A percentile compares a stretch with the other conserved stretches of the same genome.
Conservation (phyloP, 2,113 vertebrate species). For the Lonchura striata region DNA sequence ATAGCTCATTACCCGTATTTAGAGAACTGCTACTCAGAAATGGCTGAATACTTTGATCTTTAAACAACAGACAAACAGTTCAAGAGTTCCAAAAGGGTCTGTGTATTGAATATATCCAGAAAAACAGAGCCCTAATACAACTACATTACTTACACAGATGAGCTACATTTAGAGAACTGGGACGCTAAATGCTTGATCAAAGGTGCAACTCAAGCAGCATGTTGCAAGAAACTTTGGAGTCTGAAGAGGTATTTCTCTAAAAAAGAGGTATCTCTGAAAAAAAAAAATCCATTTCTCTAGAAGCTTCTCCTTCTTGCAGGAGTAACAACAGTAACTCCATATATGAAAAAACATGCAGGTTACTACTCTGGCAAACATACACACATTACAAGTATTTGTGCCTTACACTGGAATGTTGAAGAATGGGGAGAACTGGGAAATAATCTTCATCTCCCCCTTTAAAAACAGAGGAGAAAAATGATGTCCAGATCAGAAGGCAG, state of each 20-base stretch:
- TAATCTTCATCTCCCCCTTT: neutral
- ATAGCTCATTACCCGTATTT: neutral
- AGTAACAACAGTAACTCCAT: neutral
- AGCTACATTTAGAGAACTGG: neutral
- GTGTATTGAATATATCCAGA: neutral
- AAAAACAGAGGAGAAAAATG: neutral
- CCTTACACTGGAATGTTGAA: neutral
- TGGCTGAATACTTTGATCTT: neutral
- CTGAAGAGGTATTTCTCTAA: neutral
- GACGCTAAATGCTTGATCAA: neutral
- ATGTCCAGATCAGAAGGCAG: neutral
- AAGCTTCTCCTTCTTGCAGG: neutral
- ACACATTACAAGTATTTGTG: neutral
- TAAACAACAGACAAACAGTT: neutral
- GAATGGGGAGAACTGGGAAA: neutral
- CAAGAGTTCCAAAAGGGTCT: neutral
- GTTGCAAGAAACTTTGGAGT: neutral
- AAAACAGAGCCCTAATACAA: neutral
- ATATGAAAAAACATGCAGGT: neutral
- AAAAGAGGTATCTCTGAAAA: neutral
- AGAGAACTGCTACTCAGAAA: conserved; percentile 1
- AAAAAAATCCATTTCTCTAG: neutral
- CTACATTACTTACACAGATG: neutral
- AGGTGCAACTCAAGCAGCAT: neutral
- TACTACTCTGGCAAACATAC: neutral